Evolutionary conservation across 2,797 vertebrate genomes (phyloP).

Genomic region (Onychomys arenicola): DNA sequence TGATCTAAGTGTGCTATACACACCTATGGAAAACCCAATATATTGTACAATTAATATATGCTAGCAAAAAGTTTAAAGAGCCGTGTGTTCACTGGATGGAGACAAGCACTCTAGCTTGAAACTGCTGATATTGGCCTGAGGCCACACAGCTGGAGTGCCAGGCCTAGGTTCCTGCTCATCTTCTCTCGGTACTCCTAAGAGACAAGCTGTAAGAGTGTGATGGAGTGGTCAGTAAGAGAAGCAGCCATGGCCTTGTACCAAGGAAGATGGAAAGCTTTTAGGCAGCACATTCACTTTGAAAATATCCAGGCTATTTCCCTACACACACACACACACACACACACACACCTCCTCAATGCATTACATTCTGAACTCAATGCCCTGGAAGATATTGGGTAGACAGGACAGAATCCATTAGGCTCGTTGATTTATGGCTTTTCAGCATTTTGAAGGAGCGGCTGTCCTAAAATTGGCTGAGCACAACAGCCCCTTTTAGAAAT

Average conservation of each 20-base stretch:
- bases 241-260: neutral
- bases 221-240: neutral
- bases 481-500: slow-evolving; percentile 32
- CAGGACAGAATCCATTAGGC: slow-evolving; percentile 59
- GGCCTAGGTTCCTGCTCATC: rapidly evolving
- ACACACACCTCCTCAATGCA: neutral
- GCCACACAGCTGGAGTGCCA: neutral
- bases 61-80: neutral
- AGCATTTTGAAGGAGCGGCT: slow-evolving; percentile 8
- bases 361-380: slow-evolving; percentile 42
- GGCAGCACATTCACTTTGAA: neutral
- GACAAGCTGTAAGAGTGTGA: neutral
- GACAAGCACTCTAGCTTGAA: neutral
- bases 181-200: neutral
- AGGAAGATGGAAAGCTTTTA: slow-evolving; percentile 15
- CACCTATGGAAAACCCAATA: neutral
- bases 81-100: rapidly evolving
- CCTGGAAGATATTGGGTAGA: slow-evolving; percentile 56
- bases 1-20: neutral
- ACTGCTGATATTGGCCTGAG: neutral
- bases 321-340: no score
- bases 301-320: neutral
- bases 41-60: neutral
- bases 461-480: neutral
- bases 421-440: slow-evolving; percentile 64